These are phyloP conservation scores for Lissonota sp. DNA, from an alignment of 2,888 invertebrate species.

Conservation along the genomic window DNA sequence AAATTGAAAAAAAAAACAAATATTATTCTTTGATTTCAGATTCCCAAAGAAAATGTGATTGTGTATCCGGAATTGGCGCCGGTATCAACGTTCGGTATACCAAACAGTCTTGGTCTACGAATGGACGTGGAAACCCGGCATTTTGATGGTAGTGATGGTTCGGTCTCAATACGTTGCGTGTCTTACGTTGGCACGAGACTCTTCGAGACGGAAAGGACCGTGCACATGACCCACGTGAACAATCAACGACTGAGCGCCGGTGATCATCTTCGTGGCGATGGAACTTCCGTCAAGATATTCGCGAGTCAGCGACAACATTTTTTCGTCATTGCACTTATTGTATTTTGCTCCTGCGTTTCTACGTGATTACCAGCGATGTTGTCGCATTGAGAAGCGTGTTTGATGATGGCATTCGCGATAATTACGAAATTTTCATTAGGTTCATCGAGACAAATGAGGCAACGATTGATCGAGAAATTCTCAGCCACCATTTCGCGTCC, in stretches of 20 bases:
- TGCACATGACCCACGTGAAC: constrained; percentile 73
- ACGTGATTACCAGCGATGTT: constrained; percentile 55
- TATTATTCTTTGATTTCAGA: constrained; percentile 67
- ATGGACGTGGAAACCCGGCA: constrained; percentile 73
- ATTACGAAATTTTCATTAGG: constrained; percentile 22
- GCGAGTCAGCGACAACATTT: constrained; percentile 2
- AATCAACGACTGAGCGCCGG: constrained; percentile 77
- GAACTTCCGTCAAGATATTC: constrained; percentile 23
- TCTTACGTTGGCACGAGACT: constrained; percentile 73
- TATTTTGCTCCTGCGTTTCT: constrained; percentile 28
- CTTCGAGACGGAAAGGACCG: constrained; percentile 67
- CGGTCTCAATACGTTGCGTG: constrained; percentile 73
- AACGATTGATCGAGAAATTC: constrained; percentile 40
- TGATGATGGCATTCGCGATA: constrained; percentile 1
- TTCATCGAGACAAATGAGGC: background rate
- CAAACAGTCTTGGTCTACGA: constrained; percentile 76
- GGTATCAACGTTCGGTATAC: constrained; percentile 54
- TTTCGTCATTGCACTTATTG: constrained; percentile 28
- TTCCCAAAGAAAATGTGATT: constrained; percentile 70
- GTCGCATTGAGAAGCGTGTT: constrained; percentile 24
- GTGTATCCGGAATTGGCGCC: constrained; percentile 66
- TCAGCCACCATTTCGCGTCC: background rate
- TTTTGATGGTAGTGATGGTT: constrained; percentile 68
- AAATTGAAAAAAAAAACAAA: background rate
- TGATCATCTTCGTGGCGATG: constrained; percentile 66